Base-by-base conservation (phyloP, 1,140 invertebrate genomes). In the Caenorhabditis remanei region DNA sequence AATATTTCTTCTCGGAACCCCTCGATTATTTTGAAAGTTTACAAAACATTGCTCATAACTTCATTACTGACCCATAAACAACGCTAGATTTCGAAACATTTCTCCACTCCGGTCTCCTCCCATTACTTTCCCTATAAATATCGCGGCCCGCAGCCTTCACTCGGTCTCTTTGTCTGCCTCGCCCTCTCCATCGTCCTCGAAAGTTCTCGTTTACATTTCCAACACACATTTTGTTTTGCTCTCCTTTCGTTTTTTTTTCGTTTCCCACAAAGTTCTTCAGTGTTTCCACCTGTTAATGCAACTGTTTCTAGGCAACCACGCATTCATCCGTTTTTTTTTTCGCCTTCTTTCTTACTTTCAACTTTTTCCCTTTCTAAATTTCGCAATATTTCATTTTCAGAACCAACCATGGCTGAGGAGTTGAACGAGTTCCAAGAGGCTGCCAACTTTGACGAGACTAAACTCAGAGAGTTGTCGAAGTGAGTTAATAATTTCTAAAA, bases 51-150 rank as follows among this genome's bases (percentile, higher is more conserved):
- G 40, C 41, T 71, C 24, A 40, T 65, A 46, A 48, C 46, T 32
- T 71, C 65, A 19, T 43, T 19, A 71, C 41, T 71, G 16, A 24
- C 6, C 61, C 1, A 11, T 11, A 21, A 65, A 40, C 21, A 65
- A 32, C 13, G 9, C 9, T 32, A 46, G 6, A 46, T 71, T 71
- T 71, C 65, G 65, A 71, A 71, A 71, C n/a, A 46, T 71, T 71
- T n/a, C 65, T 16, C 40, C 19, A 46, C 43, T 71, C 11, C 41
- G 14, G 11, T 46, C 40, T 46, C 65, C 65, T 19, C 65, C 65
- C 65, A 71, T 48, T 16, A 46, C 13, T 46, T 46, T 16, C 65
- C 65, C 41, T 71, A 71, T 71, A 71, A 71, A 71, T 46, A 46
- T 43, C 41, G 16, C 19, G 43, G 65, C 16, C 43, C 0, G 32